phyloP scores from a whole-genome alignment of 2,888 invertebrate species.

The Eucera pruinosa region DNA sequence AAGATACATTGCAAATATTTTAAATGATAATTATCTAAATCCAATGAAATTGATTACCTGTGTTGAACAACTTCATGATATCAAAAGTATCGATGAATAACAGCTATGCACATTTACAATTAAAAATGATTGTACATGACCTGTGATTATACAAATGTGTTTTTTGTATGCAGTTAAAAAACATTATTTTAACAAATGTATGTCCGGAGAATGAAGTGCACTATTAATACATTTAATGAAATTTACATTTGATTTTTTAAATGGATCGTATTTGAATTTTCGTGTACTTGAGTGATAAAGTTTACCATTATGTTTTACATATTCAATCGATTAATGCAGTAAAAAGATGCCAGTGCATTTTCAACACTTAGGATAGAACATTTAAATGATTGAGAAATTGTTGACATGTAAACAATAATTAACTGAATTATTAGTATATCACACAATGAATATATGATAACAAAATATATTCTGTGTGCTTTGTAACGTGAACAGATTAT shows the following conservation, averaged over 20 bases:
- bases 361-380: slow-evolving; percentile 42
- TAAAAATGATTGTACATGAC: slow-evolving; percentile 55
- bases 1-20: slow-evolving; percentile 28
- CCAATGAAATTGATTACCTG: slow-evolving; percentile 45
- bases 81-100: slow-evolving; percentile 44
- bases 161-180: slow-evolving; percentile 68
- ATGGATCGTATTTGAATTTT: slow-evolving; percentile 41
- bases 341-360: slow-evolving; percentile 54
- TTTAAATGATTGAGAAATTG: slow-evolving; percentile 39
- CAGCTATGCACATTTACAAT: slow-evolving; percentile 52
- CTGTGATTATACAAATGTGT: slow-evolving; percentile 75
- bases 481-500: slow-evolving; percentile 50
- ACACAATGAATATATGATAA: slow-evolving; percentile 52
- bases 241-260: slow-evolving; percentile 54
- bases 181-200: slow-evolving; percentile 55
- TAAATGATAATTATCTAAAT: slow-evolving; percentile 53
- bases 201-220: slow-evolving; percentile 31
- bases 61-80: slow-evolving; percentile 26
- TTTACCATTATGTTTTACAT: slow-evolving; percentile 28
- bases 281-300: slow-evolving; percentile 50
- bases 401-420: slow-evolving; percentile 45
- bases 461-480: slow-evolving; percentile 51
- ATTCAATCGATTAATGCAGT: slow-evolving; percentile 39
- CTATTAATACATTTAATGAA: slow-evolving; percentile 41
- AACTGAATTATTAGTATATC: slow-evolving; percentile 41